Evolutionary conservation across 2,888 invertebrate species (phyloP).

Genomic region (Clitarchus hookeri): DNA sequence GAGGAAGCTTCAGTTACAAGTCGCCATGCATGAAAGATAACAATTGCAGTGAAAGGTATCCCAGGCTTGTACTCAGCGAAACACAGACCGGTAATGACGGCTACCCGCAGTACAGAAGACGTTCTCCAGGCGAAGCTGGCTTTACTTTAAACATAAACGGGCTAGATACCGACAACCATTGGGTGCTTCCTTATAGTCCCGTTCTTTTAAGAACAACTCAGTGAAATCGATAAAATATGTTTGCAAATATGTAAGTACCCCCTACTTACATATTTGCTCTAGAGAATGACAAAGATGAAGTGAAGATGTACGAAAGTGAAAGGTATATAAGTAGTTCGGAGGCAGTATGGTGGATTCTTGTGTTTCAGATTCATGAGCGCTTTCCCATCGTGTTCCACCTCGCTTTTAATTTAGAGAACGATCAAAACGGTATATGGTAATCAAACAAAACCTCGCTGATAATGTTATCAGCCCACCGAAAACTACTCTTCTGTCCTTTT

Average conservation of each 20-base stretch:
- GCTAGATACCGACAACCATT: conserved; percentile 40
- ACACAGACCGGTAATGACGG: no score
- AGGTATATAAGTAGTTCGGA: conserved; percentile 41
- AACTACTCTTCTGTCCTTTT: conserved; percentile 48
- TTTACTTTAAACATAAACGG: conserved; percentile 2
- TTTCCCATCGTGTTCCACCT: conserved; percentile 19
- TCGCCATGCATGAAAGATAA: no score
- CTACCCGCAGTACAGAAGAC: conserved; percentile 36
- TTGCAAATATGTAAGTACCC: conserved; percentile 46
- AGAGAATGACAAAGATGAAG: conserved; percentile 41
- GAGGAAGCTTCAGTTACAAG: not conserved
- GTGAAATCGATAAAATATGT: not conserved
- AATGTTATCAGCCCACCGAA: conserved; percentile 40
- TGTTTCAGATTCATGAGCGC: conserved; percentile 27
- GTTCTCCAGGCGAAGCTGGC: conserved; percentile 26
- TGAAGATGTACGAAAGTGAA: conserved; percentile 41
- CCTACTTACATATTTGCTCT: conserved; percentile 35
- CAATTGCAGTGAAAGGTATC: no score
- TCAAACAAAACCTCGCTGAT: not conserved
- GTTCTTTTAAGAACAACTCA: conserved; percentile 30
- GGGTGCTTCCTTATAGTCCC: conserved; percentile 42
- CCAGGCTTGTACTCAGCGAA: no score
- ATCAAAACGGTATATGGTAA: conserved; percentile 36
- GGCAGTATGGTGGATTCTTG: conserved; percentile 43
- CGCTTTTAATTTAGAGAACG: conserved; percentile 37